A percentile compares a stretch with the other conserved stretches of the same genome.
Conservation (phyloP, 2,797 vertebrate species). For the Psittacula echo region DNA sequence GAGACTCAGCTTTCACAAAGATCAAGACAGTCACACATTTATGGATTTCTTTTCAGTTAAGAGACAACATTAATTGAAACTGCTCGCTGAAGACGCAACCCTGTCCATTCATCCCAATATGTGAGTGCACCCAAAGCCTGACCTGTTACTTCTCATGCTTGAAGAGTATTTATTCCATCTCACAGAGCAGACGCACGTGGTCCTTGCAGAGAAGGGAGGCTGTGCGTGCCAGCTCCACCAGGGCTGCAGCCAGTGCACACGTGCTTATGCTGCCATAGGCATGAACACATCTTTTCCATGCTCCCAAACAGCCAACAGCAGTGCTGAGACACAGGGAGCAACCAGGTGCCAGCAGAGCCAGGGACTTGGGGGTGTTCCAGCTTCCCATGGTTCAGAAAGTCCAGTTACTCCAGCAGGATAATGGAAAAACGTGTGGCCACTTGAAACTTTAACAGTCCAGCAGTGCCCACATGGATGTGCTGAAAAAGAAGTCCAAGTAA, state of each 20-base stretch:
- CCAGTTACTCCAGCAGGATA: neutral
- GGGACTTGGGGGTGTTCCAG: rapidly evolving
- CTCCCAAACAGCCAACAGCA: rapidly evolving
- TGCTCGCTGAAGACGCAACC: neutral
- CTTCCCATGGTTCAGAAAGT: neutral
- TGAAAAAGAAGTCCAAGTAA: conserved; percentile 21
- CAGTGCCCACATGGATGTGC: neutral
- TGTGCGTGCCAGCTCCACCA: neutral
- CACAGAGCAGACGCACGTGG: rapidly evolving
- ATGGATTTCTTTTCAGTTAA: neutral
- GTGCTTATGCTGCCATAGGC: rapidly evolving
- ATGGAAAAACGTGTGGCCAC: neutral
- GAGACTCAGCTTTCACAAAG: neutral
- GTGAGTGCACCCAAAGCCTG: neutral
- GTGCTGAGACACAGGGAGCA: neutral
- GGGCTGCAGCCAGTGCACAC: neutral
- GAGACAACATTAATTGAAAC: neutral
- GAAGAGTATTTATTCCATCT: neutral
- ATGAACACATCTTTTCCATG: rapidly evolving
- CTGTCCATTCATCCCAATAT: neutral
- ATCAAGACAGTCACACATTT: neutral
- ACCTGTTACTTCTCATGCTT: neutral
- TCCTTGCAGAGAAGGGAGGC: neutral
- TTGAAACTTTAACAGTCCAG: neutral
- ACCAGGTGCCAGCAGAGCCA: neutral